Conservation (phyloP, 2,113 vertebrate genomes). For the Tragelaphus strepsiceros region DNA sequence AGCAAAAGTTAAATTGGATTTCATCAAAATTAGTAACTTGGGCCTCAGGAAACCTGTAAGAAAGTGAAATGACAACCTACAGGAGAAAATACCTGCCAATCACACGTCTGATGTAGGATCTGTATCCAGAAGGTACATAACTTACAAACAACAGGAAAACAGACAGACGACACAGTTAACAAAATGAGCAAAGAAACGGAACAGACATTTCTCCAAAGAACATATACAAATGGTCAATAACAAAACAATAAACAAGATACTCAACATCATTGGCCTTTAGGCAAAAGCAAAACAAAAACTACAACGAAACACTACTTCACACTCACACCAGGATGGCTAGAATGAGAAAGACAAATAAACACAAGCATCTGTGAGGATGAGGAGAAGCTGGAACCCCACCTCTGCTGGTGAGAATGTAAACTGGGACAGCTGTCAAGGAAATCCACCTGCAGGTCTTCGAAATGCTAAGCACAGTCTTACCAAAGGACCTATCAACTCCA, state of each 20-base stretch:
- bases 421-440: background rate
- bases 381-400: fast-evolving
- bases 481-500: background rate
- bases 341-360: background rate
- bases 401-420: background rate
- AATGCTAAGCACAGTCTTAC: background rate
- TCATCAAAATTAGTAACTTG: background rate
- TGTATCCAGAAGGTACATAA: background rate
- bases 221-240: background rate
- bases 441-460: background rate
- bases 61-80: background rate
- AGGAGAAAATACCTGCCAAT: background rate
- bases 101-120: background rate
- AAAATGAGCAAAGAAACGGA: background rate
- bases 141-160: background rate
- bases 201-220: background rate
- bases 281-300: background rate
- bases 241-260: background rate
- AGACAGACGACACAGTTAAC: background rate
- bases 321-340: background rate
- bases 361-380: fast-evolving
- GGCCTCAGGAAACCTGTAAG: background rate
- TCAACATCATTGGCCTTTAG: background rate
- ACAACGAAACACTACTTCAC: background rate
- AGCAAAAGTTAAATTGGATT: background rate